phyloP scores from a whole-genome alignment of 1,140 invertebrate species.

The Drosophila erecta region DNA sequence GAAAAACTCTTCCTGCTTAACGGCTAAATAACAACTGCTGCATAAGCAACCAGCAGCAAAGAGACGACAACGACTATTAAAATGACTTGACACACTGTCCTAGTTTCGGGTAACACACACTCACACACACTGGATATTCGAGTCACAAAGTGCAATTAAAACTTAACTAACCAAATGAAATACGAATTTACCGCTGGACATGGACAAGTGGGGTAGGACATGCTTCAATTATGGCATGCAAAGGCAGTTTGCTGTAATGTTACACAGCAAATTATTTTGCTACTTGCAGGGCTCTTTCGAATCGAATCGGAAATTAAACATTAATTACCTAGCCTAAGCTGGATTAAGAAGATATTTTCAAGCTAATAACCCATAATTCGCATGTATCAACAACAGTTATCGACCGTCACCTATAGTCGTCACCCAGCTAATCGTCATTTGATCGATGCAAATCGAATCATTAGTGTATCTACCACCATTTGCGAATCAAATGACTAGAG shows the following conservation, averaged over 20 bases:
- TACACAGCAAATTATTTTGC: background rate
- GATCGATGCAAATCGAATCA: background rate
- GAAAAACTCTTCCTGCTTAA: constrained; percentile 69
- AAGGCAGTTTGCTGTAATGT: background rate
- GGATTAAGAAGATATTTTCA: background rate
- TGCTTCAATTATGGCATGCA: constrained; percentile 7
- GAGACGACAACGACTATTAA: constrained; percentile 56
- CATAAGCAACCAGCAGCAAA: constrained; percentile 21
- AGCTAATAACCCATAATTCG: background rate
- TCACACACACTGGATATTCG: constrained; percentile 44
- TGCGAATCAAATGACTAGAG: constrained; percentile 37
- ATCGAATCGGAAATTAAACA: background rate
- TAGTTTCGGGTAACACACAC: constrained; percentile 54
- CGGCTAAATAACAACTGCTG: constrained; percentile 34
- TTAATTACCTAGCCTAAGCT: background rate
- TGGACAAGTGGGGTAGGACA: constrained; percentile 1
- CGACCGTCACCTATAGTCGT: constrained; percentile 7
- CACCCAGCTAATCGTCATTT: constrained; percentile 1
- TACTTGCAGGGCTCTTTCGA: too few species aligned
- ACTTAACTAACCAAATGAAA: constrained; percentile 47
- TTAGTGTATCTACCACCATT: constrained; percentile 12
- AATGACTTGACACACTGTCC: constrained; percentile 77
- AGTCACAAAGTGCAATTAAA: constrained; percentile 77
- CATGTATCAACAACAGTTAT: background rate
- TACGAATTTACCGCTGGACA: constrained; percentile 31